Evolutionary conservation across 2,888 invertebrate genomes (phyloP).

Genomic region (Tinea trinotella): DNA sequence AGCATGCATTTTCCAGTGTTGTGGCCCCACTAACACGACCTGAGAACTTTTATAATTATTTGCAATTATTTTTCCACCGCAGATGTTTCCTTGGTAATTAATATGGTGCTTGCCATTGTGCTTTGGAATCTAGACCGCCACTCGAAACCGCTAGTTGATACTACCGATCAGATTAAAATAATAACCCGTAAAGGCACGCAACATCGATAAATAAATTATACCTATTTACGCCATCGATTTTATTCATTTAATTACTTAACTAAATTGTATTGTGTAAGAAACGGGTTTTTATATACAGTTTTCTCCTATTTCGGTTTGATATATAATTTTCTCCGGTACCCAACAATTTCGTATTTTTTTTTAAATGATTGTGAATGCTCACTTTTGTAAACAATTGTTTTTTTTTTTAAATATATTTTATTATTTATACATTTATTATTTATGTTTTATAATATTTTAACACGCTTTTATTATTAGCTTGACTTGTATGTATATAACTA

Average conservation of each 20-base stretch:
- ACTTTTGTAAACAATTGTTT: too few relatives aligned
- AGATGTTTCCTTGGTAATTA: conserved; percentile 9
- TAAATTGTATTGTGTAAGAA: background rate
- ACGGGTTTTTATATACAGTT: too few relatives aligned
- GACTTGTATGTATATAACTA: too few relatives aligned
- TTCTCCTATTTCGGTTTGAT: too few relatives aligned
- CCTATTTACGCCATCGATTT: background rate
- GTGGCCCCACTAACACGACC: conserved; percentile 1
- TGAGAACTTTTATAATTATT: conserved; percentile 3
- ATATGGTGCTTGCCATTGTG: background rate
- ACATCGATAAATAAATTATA: background rate
- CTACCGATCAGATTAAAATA: background rate
- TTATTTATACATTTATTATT: too few relatives aligned
- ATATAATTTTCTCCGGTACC: too few relatives aligned
- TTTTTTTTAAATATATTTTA: too few relatives aligned
- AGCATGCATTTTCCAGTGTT: background rate
- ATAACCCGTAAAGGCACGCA: background rate
- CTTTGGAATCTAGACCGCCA: background rate
- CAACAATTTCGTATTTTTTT: too few relatives aligned
- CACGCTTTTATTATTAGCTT: too few relatives aligned
- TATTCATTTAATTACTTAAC: background rate
- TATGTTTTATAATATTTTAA: too few relatives aligned
- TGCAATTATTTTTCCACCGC: background rate
- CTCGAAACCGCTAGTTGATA: background rate
- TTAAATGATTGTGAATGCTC: too few relatives aligned